Conservation (phyloP, 2,113 vertebrate genomes). For the Oplegnathus fasciatus region DNA sequence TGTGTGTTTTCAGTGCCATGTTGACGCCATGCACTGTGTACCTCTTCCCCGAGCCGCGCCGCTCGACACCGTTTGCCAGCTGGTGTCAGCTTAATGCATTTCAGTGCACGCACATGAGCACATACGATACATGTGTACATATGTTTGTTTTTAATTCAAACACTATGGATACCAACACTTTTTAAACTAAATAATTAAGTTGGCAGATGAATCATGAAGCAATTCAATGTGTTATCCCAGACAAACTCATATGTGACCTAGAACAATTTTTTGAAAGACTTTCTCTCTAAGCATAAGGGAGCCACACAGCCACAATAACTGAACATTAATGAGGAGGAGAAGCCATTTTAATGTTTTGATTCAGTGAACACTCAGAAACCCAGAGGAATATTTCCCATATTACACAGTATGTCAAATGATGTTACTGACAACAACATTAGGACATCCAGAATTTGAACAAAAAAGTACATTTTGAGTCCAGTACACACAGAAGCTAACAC, state of each 20-base stretch:
- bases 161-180: background rate
- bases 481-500: slow-evolving; percentile 11
- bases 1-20: slow-evolving; percentile 64
- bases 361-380: slow-evolving; percentile 7
- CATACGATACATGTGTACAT: slow-evolving; percentile 2
- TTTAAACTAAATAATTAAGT: slow-evolving; percentile 16
- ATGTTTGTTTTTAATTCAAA: slow-evolving; percentile 9
- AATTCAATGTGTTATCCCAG: background rate
- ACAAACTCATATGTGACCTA: background rate
- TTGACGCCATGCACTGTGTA: slow-evolving; percentile 60
- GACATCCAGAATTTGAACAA: background rate
- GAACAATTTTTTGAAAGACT: background rate
- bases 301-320: background rate
- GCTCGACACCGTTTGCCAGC: slow-evolving; percentile 45
- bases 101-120: slow-evolving; percentile 36
- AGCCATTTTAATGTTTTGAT: slow-evolving; percentile 19
- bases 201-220: background rate
- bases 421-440: background rate
- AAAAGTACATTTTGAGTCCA: background rate
- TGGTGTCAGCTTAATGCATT: slow-evolving; percentile 52
- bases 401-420: background rate
- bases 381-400: slow-evolving; percentile 2
- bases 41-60: slow-evolving; percentile 38
- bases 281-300: background rate
- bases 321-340: slow-evolving; percentile 24